Evolutionary conservation across 2,888 invertebrate genomes (phyloP), one percentile per base, ranked within the genome.

Genomic region (Copidosoma aretas): DNA sequence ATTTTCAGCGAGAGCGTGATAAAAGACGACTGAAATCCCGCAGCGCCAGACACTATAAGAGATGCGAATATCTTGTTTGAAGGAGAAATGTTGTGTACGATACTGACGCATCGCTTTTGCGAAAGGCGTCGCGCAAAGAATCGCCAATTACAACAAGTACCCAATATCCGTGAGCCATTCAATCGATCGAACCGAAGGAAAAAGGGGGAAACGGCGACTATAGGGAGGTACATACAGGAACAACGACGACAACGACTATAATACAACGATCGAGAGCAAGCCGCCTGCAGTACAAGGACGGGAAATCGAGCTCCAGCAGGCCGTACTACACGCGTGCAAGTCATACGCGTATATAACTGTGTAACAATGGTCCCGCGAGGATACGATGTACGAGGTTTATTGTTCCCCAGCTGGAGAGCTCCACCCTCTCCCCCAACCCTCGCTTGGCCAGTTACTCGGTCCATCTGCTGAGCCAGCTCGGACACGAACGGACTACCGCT

Each of bases 391-490:
- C 75, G 78, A 77, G 78, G 74, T 79, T 82, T 81, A 81, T 82
- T 81, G 81, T 81, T 77, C 78, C 74, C 78, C 77, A 79, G 78
- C 77, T 79, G n/a, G 21, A 22, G 10, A 14, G 39, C 21, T 32
- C 8, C 32, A 32, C 32, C 32, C 32, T 32, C 32, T 5, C 32
- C 43, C 19, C 41, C 32, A 25, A 17, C 62, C 17, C 54, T 10
- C 53, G 41, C 49, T 57, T 73, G 81, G 82, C 81, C 81, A 81
- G 81, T 81, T 76, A 73, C 54, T 60, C 58, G 78, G 80, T 81
- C 81, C 82, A 82, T 82, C 82, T 82, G 82, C 82, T 82, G 81
- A 81, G 76, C 79, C 74, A 78, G 82, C 81, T 66, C 32, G 32
- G 32, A 32, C 32, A 32, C 32, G 32, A 3, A 8, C 32, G 71